phyloP scores from a whole-genome alignment of 2,113 vertebrate genomes.

The Melanocharis versteri region DNA sequence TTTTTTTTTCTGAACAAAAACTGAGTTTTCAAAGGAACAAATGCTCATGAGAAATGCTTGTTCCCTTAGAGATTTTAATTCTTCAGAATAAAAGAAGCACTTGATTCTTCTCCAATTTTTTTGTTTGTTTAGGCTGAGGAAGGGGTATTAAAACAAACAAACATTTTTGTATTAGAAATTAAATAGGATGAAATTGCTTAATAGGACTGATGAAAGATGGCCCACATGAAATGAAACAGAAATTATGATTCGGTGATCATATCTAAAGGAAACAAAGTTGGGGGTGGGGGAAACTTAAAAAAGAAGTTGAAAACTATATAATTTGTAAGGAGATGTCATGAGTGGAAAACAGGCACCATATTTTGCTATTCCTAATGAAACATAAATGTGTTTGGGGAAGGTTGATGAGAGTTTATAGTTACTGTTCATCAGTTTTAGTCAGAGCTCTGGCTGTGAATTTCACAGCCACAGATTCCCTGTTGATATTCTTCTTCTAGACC shows the following conservation, averaged over 20 bases:
- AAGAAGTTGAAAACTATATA: neutral
- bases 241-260: neutral
- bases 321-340: neutral
- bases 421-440: neutral
- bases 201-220: neutral
- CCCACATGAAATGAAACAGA: neutral
- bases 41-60: neutral
- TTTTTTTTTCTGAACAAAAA: neutral
- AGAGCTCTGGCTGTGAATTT: neutral
- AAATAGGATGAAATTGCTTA: neutral
- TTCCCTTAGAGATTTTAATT: neutral
- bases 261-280: neutral
- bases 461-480: neutral
- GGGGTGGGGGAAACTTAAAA: neutral
- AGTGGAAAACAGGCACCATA: neutral
- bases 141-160: neutral
- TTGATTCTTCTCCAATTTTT: slow-evolving; percentile 18
- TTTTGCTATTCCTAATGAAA: neutral
- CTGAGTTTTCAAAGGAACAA: neutral
- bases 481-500: neutral
- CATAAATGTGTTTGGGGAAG: neutral
- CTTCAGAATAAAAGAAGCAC: neutral
- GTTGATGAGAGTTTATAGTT: neutral
- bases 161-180: neutral
- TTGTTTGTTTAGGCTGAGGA: slow-evolving; percentile 28